These are phyloP conservation scores for Chlorospingus semifuscus DNA, from an alignment of 2,797 vertebrate species.

Conservation along the genomic window DNA sequence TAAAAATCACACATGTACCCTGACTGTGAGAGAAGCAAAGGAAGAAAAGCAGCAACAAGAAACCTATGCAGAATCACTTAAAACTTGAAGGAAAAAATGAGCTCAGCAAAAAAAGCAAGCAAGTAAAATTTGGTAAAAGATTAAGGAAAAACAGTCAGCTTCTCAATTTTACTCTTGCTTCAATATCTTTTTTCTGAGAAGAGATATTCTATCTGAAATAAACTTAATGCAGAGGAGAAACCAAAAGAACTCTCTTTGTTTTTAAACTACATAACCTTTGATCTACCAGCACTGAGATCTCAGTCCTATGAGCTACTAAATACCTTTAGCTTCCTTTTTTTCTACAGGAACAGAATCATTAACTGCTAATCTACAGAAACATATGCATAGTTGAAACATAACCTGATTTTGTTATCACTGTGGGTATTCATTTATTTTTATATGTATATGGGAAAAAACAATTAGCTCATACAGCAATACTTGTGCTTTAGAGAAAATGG, in stretches of 20 bases:
- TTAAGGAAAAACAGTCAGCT: neutral
- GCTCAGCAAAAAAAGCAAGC: neutral
- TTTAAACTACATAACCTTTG: neutral
- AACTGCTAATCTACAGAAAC: neutral
- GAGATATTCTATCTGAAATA: neutral
- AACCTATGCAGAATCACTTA: neutral
- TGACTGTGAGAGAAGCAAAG: neutral
- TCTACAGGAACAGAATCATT: neutral
- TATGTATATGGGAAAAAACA: neutral
- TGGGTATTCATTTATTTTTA: neutral
- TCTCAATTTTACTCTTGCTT: neutral
- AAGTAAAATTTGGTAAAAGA: neutral
- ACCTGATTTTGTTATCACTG: neutral
- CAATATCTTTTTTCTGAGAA: neutral
- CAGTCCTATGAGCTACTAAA: neutral
- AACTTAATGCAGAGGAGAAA: neutral
- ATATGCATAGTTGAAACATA: neutral
- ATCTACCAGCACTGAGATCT: neutral
- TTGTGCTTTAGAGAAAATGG: neutral
- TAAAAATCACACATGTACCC: neutral
- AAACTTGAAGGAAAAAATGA: neutral
- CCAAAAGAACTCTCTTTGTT: neutral
- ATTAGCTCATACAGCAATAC: neutral
- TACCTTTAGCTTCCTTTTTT: neutral
- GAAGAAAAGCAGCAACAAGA: neutral